Percentiles rank a stretch among this genome's conserved stretches.
phyloP scores from a whole-genome alignment of 2,797 vertebrate species.

The Lophius americanus region DNA sequence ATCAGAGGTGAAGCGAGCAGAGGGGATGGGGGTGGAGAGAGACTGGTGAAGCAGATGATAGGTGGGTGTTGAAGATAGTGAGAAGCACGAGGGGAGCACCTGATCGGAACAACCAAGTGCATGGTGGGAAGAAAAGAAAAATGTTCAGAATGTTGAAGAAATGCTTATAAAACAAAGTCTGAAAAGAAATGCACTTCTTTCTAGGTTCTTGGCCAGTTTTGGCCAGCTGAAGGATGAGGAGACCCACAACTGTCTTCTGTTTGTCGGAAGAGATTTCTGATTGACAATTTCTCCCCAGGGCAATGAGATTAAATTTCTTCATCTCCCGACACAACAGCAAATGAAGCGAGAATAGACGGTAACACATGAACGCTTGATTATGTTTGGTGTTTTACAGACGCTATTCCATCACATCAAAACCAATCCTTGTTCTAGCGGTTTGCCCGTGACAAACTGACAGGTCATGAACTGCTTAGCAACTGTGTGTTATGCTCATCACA shows the following conservation, averaged over 20 bases:
- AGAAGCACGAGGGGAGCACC: slow-evolving; percentile 70
- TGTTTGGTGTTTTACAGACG: slow-evolving; percentile 39
- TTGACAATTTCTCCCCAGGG: slow-evolving; percentile 44
- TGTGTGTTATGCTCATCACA: slow-evolving; percentile 3
- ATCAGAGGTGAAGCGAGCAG: slow-evolving; percentile 71
- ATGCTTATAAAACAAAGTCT: slow-evolving; percentile 20
- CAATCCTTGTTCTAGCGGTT: slow-evolving; percentile 8
- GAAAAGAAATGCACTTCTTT: slow-evolving; percentile 18
- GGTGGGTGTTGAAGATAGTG: slow-evolving; percentile 72
- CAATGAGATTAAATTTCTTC: slow-evolving; percentile 32
- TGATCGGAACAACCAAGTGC: slow-evolving; percentile 64
- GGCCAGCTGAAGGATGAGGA: slow-evolving; percentile 16
- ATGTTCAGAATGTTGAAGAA: slow-evolving; percentile 27
- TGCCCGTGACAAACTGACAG: slow-evolving; percentile 38
- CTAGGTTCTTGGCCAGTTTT: slow-evolving; percentile 17
- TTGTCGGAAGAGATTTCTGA: slow-evolving; percentile 42
- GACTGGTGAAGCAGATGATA: slow-evolving; percentile 71
- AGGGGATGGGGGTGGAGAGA: slow-evolving; percentile 70
- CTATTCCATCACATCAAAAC: slow-evolving; percentile 37
- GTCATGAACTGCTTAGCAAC: slow-evolving; percentile 42
- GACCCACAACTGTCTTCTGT: slow-evolving; percentile 2
- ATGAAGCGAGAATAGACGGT: slow-evolving; percentile 22
- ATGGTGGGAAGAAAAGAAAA: slow-evolving; percentile 32
- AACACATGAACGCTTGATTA: slow-evolving; percentile 36
- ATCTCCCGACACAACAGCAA: slow-evolving; percentile 23